phyloP scores from a whole-genome alignment of 2,113 vertebrate species.

The Corydoras maculifer region DNA sequence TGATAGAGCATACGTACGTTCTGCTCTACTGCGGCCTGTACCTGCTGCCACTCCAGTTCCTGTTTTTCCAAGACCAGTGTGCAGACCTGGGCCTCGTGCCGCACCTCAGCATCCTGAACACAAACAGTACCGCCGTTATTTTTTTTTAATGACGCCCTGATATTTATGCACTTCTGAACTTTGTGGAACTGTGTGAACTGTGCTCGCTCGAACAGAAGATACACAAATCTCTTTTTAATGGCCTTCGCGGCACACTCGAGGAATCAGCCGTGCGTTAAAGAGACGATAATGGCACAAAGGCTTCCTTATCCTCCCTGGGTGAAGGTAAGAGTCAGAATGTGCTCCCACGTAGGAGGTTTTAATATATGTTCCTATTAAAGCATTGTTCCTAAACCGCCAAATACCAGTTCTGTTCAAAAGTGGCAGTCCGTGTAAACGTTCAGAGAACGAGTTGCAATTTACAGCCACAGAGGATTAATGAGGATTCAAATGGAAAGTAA shows the following conservation, averaged over 20 bases:
- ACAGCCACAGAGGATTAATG: too few relatives aligned
- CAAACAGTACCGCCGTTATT: slow-evolving; percentile 4
- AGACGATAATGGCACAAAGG: slow-evolving; percentile 63
- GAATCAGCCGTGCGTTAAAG: slow-evolving; percentile 55
- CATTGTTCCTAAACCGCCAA: slow-evolving; percentile 48
- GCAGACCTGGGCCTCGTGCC: slow-evolving; percentile 80
- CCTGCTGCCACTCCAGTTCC: slow-evolving; percentile 88
- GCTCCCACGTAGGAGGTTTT: slow-evolving; percentile 65
- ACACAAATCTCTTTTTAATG: slow-evolving; percentile 36
- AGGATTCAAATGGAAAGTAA: too few relatives aligned
- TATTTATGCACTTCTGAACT: neutral
- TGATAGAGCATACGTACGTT: neutral
- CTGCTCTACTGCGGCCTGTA: slow-evolving; percentile 48
- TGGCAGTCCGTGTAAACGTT: too few relatives aligned
- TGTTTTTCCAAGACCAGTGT: slow-evolving; percentile 84
- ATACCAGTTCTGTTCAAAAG: too few relatives aligned
- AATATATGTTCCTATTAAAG: slow-evolving; percentile 67
- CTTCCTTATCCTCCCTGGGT: slow-evolving; percentile 69
- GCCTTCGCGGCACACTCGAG: slow-evolving; percentile 28
- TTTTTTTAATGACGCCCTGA: neutral
- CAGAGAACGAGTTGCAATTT: too few relatives aligned
- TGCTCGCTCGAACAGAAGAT: slow-evolving; percentile 1
- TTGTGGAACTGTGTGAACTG: neutral
- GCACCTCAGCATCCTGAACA: slow-evolving; percentile 74
- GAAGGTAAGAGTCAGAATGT: slow-evolving; percentile 68